These are phyloP conservation scores for Chaetops frenatus DNA, from an alignment of 2,113 vertebrate genomes.

Conservation along the genomic window DNA sequence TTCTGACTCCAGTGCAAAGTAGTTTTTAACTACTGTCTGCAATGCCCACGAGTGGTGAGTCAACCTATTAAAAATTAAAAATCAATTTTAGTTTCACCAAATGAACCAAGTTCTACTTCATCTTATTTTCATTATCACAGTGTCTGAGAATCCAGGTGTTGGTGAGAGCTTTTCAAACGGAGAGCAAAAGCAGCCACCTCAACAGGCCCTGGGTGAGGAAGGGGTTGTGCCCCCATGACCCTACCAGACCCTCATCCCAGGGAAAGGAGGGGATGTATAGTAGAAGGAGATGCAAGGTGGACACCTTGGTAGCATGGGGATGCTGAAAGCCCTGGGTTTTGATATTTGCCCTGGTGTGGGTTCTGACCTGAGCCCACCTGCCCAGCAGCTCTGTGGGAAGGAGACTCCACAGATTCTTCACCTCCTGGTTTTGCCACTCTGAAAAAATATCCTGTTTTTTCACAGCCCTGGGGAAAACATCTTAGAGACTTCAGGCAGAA, in stretches of 20 bases:
- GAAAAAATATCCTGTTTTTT: neutral
- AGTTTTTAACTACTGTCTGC: constrained; percentile 55
- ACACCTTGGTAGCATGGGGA: neutral
- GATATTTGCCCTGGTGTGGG: neutral
- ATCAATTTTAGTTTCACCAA: constrained; percentile 45
- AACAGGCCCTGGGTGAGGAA: rapidly evolving
- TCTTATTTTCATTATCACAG: constrained; percentile 15
- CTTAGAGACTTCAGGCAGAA: neutral
- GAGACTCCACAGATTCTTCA: neutral
- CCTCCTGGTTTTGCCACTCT: neutral
- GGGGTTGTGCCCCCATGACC: neutral
- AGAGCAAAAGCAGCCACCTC: neutral
- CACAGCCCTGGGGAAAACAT: neutral
- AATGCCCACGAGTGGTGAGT: constrained; percentile 53
- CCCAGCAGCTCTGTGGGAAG: neutral
- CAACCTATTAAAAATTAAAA: constrained; percentile 65
- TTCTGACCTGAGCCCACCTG: neutral
- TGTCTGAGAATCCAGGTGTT: neutral
- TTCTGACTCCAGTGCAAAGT: constrained; percentile 50
- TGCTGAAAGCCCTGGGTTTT: neutral
- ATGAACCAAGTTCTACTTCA: neutral
- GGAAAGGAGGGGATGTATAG: neutral
- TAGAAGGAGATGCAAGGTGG: neutral
- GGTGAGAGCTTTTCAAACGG: neutral
- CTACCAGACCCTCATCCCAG: neutral